Evolutionary conservation across 2,888 invertebrate genomes (phyloP).

Genomic region (Rhagium mordax): DNA sequence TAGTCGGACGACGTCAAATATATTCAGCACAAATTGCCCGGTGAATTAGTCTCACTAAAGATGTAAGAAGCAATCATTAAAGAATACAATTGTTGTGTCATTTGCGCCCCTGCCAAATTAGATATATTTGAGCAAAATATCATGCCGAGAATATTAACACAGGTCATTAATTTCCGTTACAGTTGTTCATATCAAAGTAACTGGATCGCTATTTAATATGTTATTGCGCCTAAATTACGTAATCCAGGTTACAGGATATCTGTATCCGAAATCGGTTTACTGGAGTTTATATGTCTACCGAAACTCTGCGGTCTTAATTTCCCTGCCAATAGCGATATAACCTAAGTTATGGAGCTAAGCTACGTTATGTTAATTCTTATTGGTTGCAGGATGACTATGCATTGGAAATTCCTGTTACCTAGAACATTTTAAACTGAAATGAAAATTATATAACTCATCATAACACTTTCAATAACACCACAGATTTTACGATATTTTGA

Average conservation of each 20-base stretch:
- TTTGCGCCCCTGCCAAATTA: too few relatives aligned
- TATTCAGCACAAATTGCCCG: too few relatives aligned
- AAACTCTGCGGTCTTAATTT: constrained; percentile 9
- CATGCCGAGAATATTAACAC: too few relatives aligned
- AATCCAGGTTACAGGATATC: constrained; percentile 14
- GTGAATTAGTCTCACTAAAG: too few relatives aligned
- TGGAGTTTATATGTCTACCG: constrained; percentile 22
- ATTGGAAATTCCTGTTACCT: not conserved
- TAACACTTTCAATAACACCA: not conserved
- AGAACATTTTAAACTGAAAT: too few relatives aligned
- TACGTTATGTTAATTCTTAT: not conserved
- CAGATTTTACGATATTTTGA: too few relatives aligned
- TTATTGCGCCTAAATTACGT: not conserved
- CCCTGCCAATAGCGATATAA: not conserved
- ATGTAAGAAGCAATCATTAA: too few relatives aligned
- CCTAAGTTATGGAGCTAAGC: not conserved
- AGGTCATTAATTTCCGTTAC: not conserved
- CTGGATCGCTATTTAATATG: not conserved
- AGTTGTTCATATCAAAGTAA: not conserved
- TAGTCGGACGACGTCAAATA: too few relatives aligned
- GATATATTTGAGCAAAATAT: too few relatives aligned
- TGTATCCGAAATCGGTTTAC: constrained; percentile 14
- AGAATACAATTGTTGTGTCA: too few relatives aligned
- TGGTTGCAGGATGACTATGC: not conserved
- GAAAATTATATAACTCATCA: not conserved